Base-by-base conservation (phyloP, 2,113 vertebrate genomes). In the Helogale parvula region DNA sequence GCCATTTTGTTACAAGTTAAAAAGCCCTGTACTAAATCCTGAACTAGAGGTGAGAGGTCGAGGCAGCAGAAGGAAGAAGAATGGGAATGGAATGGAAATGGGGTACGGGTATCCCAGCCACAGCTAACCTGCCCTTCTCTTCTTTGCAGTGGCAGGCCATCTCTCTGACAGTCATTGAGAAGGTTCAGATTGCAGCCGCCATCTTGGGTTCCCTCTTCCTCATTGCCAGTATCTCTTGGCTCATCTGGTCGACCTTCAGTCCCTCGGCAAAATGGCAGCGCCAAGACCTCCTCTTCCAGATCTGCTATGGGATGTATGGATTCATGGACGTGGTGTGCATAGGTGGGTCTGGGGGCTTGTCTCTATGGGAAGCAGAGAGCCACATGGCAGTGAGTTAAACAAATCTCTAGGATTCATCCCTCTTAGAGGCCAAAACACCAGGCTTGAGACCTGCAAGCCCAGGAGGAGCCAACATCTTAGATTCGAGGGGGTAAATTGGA, bases 241-340 rank as follows among this genome's bases (percentile, higher is more conserved):
- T 99, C 98, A 99, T 99, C 98, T 99, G 99, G 99, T 99, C 99
- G 0, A 99, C 99, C 84, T 99, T 99, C 98, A 99, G 99, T 98
- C 99, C 99, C 33, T 99, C 99, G 0, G 99, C 99, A 88, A 99
- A 99, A 96, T 99, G 99, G 99, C 99, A 99, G 98, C 99, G 99
- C 72, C 99, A 99, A 98, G 99, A 99, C 98, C 99, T 99, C 98
- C 99, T 99, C 97, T 99, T 99, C 99, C 99, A 99, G 99, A 99
- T 99, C 99, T 99, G 99, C 99, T 99, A 99, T 19, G 99, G 99
- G 98, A 99, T 99, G 99, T 99, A 99, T 0, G 99, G 99, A 99
- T 99, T 99, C 99, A 99, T 99, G 99, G 99, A 99, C 90, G 99
- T 99, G 97, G 99, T 99, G 98, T 99, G 99, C 99, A 99, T 99